Percentiles rank a stretch among this genome's conserved stretches.
Evolutionary conservation across 2,888 invertebrate genomes (phyloP).

Genomic region (Urechis unicinctus): DNA sequence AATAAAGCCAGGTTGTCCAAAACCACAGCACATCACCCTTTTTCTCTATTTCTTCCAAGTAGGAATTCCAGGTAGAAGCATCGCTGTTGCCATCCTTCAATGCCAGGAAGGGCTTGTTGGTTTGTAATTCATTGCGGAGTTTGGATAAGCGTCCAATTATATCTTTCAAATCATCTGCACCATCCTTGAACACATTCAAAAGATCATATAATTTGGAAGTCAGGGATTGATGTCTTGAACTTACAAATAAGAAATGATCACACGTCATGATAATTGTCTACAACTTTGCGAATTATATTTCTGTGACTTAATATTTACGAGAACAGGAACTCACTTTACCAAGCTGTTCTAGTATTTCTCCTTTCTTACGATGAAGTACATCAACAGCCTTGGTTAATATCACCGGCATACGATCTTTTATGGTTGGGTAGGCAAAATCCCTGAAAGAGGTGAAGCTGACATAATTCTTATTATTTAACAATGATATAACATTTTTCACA

Average conservation of each 20-base stretch:
- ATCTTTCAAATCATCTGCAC: slow-evolving; percentile 65
- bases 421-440: slow-evolving; percentile 69
- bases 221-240: too few species aligned
- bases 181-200: too few species aligned
- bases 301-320: too few species aligned
- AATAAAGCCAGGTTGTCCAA: slow-evolving; percentile 75
- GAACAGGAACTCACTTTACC: slow-evolving; percentile 65
- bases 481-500: too few species aligned
- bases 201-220: too few species aligned
- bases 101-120: slow-evolving; percentile 71
- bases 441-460: too few species aligned
- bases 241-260: too few species aligned
- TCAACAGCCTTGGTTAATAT: slow-evolving; percentile 85
- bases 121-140: slow-evolving; percentile 81
- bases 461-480: too few species aligned
- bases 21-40: slow-evolving; percentile 64
- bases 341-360: slow-evolving; percentile 57
- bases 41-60: slow-evolving; percentile 50
- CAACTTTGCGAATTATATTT: too few species aligned
- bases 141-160: slow-evolving; percentile 72
- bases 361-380: slow-evolving; percentile 65
- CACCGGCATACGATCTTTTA: slow-evolving; percentile 79
- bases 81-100: slow-evolving; percentile 58
- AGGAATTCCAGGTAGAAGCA: slow-evolving; percentile 65
- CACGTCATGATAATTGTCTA: too few species aligned